Conservation (phyloP, 2,888 invertebrate species). For the Euproctis similis region DNA sequence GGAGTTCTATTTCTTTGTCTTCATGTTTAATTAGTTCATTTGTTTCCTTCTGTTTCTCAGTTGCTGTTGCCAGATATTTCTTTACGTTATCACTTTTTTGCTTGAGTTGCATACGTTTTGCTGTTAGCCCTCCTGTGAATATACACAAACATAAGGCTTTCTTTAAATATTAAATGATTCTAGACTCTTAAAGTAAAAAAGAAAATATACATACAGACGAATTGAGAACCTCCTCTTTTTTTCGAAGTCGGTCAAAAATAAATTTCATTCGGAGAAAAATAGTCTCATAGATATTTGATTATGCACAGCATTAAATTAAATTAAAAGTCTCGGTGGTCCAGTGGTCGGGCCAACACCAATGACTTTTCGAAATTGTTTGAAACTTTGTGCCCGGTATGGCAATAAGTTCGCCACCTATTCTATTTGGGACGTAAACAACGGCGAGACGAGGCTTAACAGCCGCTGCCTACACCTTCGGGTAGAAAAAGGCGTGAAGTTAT, state of each 20-base stretch:
- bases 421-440: too few species aligned
- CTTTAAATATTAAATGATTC: not conserved
- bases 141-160: not conserved
- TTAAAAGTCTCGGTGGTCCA: not conserved
- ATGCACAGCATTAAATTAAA: too few species aligned
- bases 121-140: conserved; percentile 42
- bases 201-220: too few species aligned
- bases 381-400: too few species aligned
- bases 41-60: conserved; percentile 25
- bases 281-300: not conserved
- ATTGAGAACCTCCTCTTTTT: too few species aligned
- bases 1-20: conserved; percentile 22
- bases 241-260: too few species aligned
- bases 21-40: conserved; percentile 28
- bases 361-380: too few species aligned
- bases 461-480: too few species aligned
- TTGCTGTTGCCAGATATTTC: conserved; percentile 28
- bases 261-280: not conserved
- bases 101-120: conserved; percentile 46
- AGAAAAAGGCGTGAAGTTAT: too few species aligned
- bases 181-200: not conserved
- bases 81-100: conserved; percentile 40
- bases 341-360: too few species aligned
- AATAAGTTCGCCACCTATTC: too few species aligned
- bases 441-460: too few species aligned